These are phyloP conservation scores for Sebastes minor DNA, from an alignment of 2,797 vertebrate genomes.

Conservation along the genomic window DNA sequence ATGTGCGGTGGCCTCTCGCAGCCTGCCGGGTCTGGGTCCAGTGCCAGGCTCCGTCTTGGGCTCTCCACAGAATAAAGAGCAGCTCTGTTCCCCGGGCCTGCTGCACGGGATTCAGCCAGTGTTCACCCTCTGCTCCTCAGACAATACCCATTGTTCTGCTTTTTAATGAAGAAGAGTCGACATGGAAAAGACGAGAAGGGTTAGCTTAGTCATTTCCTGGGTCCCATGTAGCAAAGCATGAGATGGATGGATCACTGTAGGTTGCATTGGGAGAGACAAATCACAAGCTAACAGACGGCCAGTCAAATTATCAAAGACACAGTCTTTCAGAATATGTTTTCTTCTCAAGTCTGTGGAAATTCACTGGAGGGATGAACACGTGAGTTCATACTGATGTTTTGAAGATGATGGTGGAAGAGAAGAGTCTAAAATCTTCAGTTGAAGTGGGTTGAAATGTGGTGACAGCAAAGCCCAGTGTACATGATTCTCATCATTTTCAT, in stretches of 20 bases:
- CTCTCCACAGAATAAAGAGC: constrained; percentile 79
- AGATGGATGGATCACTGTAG: not conserved
- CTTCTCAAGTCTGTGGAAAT: not conserved
- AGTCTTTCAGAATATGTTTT: not conserved
- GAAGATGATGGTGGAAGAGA: not conserved
- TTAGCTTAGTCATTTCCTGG: constrained; percentile 60
- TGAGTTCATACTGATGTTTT: not conserved
- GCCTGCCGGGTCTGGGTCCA: constrained; percentile 72
- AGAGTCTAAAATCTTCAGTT: not conserved
- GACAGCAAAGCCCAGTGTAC: not conserved
- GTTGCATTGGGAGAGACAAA: not conserved
- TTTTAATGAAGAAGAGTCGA: constrained; percentile 78
- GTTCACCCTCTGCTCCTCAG: constrained; percentile 77
- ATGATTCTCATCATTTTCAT: not conserved
- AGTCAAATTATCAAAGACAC: not conserved
- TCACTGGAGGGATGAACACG: no score
- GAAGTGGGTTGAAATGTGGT: not conserved
- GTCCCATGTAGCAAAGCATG: not conserved
- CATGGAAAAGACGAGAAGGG: constrained; percentile 71
- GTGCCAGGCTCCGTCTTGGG: constrained; percentile 87
- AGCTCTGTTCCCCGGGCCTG: constrained; percentile 78
- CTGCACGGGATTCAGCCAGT: constrained; percentile 71
- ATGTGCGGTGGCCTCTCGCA: constrained; percentile 57
- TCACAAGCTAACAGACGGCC: not conserved
- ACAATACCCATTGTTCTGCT: constrained; percentile 82